These are phyloP conservation scores for Syrrhaptes paradoxus DNA, from an alignment of 2,113 vertebrate genomes.

Conservation along the genomic window DNA sequence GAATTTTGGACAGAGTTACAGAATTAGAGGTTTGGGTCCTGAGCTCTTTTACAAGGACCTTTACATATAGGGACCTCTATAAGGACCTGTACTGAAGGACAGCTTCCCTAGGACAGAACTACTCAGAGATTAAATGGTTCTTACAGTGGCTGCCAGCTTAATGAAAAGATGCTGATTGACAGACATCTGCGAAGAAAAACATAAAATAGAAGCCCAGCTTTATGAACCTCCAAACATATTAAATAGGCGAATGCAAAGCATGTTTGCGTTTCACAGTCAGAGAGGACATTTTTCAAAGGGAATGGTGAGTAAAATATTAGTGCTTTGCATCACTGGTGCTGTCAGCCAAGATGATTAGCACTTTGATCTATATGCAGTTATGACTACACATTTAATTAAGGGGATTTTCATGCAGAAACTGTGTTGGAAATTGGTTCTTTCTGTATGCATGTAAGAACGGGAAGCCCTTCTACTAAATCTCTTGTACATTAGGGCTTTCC, in stretches of 20 bases:
- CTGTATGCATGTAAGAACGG: background rate
- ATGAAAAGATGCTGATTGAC: slow-evolving; percentile 10
- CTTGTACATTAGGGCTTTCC: background rate
- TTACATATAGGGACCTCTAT: background rate
- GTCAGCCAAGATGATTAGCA: slow-evolving; percentile 46
- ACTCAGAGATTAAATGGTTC: background rate
- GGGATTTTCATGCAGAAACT: slow-evolving; percentile 5
- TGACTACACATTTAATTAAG: slow-evolving; percentile 26
- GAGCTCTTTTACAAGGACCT: background rate
- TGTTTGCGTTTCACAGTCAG: background rate
- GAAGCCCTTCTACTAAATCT: background rate
- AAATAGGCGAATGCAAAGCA: background rate
- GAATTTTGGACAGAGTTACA: background rate
- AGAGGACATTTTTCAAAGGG: slow-evolving; percentile 31
- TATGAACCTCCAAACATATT: background rate
- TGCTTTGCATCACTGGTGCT: slow-evolving; percentile 24
- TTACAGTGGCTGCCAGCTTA: background rate
- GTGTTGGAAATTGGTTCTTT: background rate
- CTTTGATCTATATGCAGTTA: slow-evolving; percentile 62
- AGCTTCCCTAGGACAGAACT: background rate
- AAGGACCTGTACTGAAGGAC: background rate
- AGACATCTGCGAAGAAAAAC: background rate
- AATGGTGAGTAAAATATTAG: slow-evolving; percentile 19
- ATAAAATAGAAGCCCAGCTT: background rate
- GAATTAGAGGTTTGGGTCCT: background rate